Evolutionary conservation across 92 coral and sea anemone genomes (phyloP), one percentile per base, ranked within the genome.

Genomic region (Plumapathes pennacea): DNA sequence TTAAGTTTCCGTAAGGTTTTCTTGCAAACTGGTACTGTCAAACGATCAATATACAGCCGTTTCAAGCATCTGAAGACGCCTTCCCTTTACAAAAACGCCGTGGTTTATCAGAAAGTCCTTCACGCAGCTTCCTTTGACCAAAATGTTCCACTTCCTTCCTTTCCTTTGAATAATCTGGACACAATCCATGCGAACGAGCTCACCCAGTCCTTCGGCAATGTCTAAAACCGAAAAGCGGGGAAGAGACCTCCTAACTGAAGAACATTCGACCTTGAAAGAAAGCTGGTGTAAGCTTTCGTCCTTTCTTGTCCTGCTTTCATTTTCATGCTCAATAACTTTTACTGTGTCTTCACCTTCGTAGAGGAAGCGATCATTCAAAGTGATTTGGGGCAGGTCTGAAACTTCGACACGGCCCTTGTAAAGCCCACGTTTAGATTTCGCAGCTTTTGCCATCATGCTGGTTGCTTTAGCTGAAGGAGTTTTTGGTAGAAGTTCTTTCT

Each of bases 121-220:
- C 29, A 77, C 64, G 34, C 46, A 72, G 26, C 71, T 37, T 10
- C 90, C 81, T 44, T 75, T 54, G 27, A 78, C 86, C 13, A 83
- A 36, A 38, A 87, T 69, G 27, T 60, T 41, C 96, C 96, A 87
- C 37, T 72, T 54, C 17, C 59, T 40, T 18, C 72, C 72, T 21
- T 70, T 30, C 29, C 80, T 54, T 20, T 87, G 96, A 10, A 87
- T 87, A 21, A 87, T 78, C 73, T 77, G 77, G 4, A 87, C 56
- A 25, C 38, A 64, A n/a, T 67, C 82, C 55, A 87, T 66, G 34
- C 83, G 76, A 14, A 87, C 90, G 44, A 83, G 58, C 25, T 69
- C 80, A 1, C 75, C 74, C 0, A 87, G 69, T 32, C 90, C 62
- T 23, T 87, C 86, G 23, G 96, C 96, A 27, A 87, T 87, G 51